Percentiles rank a stretch among this genome's conserved stretches.
These are phyloP conservation scores for Ammodramus savannarum DNA, from an alignment of 2,113 vertebrate species.

Conservation along the genomic window DNA sequence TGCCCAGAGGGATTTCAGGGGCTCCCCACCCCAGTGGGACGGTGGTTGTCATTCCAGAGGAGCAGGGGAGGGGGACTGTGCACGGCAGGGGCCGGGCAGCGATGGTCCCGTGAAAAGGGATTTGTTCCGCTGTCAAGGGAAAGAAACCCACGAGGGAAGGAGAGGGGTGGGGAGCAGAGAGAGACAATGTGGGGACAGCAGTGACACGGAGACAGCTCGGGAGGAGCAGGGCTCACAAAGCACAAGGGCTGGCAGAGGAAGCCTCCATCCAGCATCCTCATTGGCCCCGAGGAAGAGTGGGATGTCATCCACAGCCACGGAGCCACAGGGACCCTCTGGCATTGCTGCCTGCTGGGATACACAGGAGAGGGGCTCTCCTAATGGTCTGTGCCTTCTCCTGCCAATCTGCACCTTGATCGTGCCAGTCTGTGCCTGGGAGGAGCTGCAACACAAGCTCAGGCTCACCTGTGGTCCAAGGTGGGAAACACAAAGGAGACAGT, in stretches of 20 bases:
- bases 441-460: neutral
- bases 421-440: neutral
- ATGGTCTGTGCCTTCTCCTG: neutral
- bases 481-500: neutral
- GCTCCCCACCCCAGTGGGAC: neutral
- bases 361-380: neutral
- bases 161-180: neutral
- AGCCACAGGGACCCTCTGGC: accelerated
- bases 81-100: neutral
- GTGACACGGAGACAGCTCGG: neutral
- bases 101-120: constrained; percentile 67
- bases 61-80: constrained; percentile 8
- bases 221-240: neutral
- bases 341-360: accelerated
- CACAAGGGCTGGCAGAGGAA: accelerated
- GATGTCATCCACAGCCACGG: neutral
- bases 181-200: neutral
- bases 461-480: neutral
- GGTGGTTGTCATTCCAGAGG: constrained; percentile 39
- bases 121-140: constrained; percentile 75
- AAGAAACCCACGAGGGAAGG: constrained; percentile 33
- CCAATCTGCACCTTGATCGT: neutral
- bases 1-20: neutral
- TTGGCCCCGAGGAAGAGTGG: neutral
- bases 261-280: neutral